Base-by-base conservation (phyloP, 2,797 vertebrate genomes). In the Hapalemur alaotrensis region DNA sequence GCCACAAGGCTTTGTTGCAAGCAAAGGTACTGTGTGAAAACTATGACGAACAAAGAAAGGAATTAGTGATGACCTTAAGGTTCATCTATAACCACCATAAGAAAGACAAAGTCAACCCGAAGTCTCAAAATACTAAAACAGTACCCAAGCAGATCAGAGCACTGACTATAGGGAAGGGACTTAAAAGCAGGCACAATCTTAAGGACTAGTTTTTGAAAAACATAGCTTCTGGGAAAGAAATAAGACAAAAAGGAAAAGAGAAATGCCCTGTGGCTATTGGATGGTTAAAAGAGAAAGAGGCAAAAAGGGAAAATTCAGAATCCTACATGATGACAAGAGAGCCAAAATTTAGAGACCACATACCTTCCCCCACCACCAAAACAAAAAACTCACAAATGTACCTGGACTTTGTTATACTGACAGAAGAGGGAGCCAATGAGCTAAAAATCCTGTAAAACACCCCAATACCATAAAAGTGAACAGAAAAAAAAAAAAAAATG, bases 391-490 rank as follows among this genome's bases (percentile, higher is more conserved):
- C 35, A 89, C 14, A 22, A 1, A 82, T 73, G 35, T 23, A 59
- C 50, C 18, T 67, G 18, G 54, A 95, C n/a, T 94, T 88, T 70
- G 57, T 57, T 75, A 28, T 59, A 78, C 32, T 80, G 73, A 95
- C 96, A 97, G 93, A 89, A 96, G 95, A 96, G 94, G 93, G 93
- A 96, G 97, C 88, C 84, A 95, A 61, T 92, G 87, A 97, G 89
- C 96, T 88, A 95, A 73, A 32, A 97, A 96, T 92, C 59, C 80
- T 81, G 7, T 76, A 52, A 91, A 97, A 87, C 32, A 86, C 30
- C 52, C 20, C 32, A 73, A 25, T 5, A 48, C 43, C 43, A 54
- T 54, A 83, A 96, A 95, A 92, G 89, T 17, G 2, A 94, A 48
- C 4, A 52, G 32, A 5, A 69, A 67, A 76, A 76, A 80, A 69